Conservation (phyloP, 2,888 invertebrate species). For the Drosophila silvestris region DNA sequence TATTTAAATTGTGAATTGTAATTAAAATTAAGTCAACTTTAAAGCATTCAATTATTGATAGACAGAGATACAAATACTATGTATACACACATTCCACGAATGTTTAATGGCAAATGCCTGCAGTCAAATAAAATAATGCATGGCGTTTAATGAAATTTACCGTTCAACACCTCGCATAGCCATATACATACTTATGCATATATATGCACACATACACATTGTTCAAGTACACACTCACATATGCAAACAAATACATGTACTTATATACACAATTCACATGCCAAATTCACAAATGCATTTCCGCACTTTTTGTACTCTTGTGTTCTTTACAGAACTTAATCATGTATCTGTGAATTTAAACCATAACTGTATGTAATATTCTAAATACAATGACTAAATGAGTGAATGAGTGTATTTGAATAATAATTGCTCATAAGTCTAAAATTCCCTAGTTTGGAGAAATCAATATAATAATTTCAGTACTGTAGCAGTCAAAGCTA, state of each 20-base stretch:
- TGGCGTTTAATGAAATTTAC: conserved; percentile 62
- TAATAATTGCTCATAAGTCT: neutral
- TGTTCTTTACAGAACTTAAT: neutral
- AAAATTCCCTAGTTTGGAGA: neutral
- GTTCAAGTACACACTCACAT: conserved; percentile 9
- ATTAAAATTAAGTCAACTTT: conserved; percentile 30
- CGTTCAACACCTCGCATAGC: conserved; percentile 58
- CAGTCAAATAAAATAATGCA: conserved; percentile 59
- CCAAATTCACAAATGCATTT: conserved; percentile 13
- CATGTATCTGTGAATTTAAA: neutral
- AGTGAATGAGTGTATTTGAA: neutral
- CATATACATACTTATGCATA: neutral
- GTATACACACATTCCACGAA: conserved; percentile 7
- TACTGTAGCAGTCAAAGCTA: neutral
- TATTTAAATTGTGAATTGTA: conserved; percentile 31
- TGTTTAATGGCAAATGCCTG: conserved; percentile 39
- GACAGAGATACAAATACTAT: conserved; percentile 5
- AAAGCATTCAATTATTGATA: conserved; percentile 13
- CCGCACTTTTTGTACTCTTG: conserved; percentile 32
- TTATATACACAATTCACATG: conserved; percentile 11
- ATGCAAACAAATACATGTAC: neutral
- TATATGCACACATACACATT: neutral
- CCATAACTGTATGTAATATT: neutral
- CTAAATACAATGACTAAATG: neutral
- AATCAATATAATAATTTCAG: neutral